Evolutionary conservation across 2,888 invertebrate genomes (phyloP), one percentile per base, ranked within the genome.

Genomic region (Drosophila anomelani): DNA sequence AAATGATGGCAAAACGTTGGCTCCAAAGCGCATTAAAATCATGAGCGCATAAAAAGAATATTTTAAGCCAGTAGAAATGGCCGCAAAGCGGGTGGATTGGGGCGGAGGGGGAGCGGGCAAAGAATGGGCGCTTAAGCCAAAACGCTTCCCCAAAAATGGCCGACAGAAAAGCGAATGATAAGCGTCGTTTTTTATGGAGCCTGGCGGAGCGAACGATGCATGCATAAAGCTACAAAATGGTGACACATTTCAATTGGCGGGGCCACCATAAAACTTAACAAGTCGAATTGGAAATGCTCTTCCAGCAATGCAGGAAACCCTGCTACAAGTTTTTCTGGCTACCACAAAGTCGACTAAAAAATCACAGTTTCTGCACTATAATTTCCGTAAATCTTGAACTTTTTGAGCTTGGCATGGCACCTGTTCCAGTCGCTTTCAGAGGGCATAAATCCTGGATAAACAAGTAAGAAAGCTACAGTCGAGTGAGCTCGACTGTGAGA

Each of bases 11-110:
- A 47, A 60, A 53, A 53, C 51, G 51, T 23, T 34, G 59, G 76
- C 79, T 79, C 72, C 79, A 89, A 87, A 89, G 85, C 85, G 87
- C 85, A 84, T 84, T 86, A 78, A 86, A 83, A 78, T 76, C 78
- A 78, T 80, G 68, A 86, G 85, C 74, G 81, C 75, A 78, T 78
- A 88, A 88, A 82, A 83, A 57, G 71, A 80, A 64, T 59, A 81
- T 80, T 75, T 81, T 74, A 79, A 77, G 85, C 85, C 56, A 77
- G 62, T 75, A 64, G 49, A 76, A 77, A 49, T 61, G 72, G 61
- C 53, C 51, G 29, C 56, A 38, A 57, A 51, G 20, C 32, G 49
- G 49, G 32, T 8, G 15, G 29, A 12, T 17, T 47, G 9, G 10
- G 6, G 26, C 29, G 4, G 46, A 9, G 29, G 6, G 57, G 44